Conservation (phyloP, 2,888 invertebrate genomes). For the Tiliacea citrago region DNA sequence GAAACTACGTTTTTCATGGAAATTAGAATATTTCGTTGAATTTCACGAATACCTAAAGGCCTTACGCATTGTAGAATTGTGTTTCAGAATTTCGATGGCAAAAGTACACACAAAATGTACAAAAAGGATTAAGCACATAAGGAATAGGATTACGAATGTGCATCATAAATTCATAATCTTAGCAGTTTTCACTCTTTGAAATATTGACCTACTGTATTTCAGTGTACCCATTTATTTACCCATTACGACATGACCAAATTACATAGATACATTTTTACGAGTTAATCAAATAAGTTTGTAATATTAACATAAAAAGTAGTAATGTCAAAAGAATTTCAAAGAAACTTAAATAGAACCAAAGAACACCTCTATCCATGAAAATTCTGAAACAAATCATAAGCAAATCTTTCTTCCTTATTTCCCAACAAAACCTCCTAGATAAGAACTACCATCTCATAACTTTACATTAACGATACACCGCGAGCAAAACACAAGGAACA, state of each 20-base stretch:
- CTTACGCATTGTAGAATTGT: conserved; percentile 43
- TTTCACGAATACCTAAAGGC: conserved; percentile 42
- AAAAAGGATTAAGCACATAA: not conserved
- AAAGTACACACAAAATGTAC: not conserved
- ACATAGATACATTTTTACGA: not conserved
- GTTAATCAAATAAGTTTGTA: not conserved
- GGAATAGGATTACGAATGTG: not conserved
- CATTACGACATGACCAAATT: not conserved
- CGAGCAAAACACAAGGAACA: conserved; percentile 36
- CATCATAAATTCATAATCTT: not conserved
- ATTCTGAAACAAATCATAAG: not conserved
- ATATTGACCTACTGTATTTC: not conserved
- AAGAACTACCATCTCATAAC: conserved; percentile 10
- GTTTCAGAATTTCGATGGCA: conserved; percentile 21
- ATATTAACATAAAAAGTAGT: no score
- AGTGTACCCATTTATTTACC: not conserved
- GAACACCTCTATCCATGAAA: not conserved
- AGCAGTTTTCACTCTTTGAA: not conserved
- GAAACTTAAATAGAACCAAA: not conserved
- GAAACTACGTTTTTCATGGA: conserved; percentile 57
- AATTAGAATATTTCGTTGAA: conserved; percentile 51
- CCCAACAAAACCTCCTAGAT: conserved; percentile 15
- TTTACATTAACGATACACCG: conserved; percentile 18
- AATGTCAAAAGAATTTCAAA: not conserved
- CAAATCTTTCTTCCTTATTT: not conserved